These are phyloP conservation scores for Musca domestica DNA, from an alignment of 1,140 invertebrate genomes.

Conservation along the genomic window DNA sequence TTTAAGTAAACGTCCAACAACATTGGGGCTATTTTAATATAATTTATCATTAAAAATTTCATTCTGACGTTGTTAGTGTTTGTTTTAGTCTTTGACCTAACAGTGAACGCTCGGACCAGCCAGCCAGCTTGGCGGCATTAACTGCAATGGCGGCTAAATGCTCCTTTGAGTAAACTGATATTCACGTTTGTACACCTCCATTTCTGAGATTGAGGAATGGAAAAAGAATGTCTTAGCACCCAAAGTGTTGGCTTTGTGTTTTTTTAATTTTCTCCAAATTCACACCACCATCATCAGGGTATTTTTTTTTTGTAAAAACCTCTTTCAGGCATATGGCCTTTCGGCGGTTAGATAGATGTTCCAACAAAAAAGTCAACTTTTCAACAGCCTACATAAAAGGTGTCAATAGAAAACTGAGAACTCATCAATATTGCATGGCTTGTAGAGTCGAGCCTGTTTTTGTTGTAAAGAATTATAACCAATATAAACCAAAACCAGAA, in stretches of 20 bases:
- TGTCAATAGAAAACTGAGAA: conserved; percentile 1
- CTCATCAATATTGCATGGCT: conserved; percentile 13
- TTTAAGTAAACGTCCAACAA: too few species aligned
- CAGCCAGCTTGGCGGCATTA: conserved; percentile 28
- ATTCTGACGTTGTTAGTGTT: too few species aligned
- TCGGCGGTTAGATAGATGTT: not conserved
- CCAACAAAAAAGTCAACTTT: not conserved
- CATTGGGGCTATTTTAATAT: too few species aligned
- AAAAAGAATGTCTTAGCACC: not conserved
- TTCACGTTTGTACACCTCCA: not conserved
- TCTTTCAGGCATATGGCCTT: too few species aligned
- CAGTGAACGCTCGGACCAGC: not conserved
- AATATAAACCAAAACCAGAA: too few species aligned
- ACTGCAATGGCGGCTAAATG: not conserved
- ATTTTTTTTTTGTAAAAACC: not conserved
- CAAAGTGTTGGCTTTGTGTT: not conserved
- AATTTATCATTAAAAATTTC: too few species aligned
- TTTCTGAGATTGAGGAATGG: not conserved
- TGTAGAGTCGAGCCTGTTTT: conserved; percentile 13
- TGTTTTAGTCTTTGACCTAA: too few species aligned
- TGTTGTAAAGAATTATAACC: too few species aligned
- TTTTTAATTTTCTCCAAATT: too few species aligned
- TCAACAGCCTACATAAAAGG: conserved; percentile 20
- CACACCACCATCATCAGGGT: not conserved
- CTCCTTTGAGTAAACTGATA: conserved; percentile 19